phyloP scores from a whole-genome alignment of 92 coral and sea anemone species.

The Micromussa lordhowensis region DNA sequence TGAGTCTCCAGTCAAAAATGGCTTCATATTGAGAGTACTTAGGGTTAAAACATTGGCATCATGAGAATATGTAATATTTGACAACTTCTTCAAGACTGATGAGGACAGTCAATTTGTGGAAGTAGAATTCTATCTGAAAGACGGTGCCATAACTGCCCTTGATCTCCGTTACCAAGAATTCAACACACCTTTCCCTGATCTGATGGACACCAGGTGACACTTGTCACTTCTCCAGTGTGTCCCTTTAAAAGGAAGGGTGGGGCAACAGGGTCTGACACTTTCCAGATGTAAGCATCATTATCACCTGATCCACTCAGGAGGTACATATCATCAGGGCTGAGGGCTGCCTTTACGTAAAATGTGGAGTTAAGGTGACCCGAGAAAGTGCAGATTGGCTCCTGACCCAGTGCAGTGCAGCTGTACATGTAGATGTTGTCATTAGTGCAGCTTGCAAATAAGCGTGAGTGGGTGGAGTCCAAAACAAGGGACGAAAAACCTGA shows the following conservation, averaged over 20 bases:
- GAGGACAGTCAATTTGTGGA: too few relatives aligned
- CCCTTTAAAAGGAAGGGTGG: constrained; percentile 86
- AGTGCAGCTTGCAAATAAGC: constrained; percentile 92
- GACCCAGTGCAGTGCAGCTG: constrained; percentile 76
- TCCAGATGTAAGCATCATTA: constrained; percentile 91
- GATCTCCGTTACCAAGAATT: neutral
- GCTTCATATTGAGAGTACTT: too few relatives aligned
- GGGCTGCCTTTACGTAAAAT: constrained; percentile 90
- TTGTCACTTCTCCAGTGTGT: constrained; percentile 93
- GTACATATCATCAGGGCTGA: constrained; percentile 88
- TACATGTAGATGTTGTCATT: constrained; percentile 93
- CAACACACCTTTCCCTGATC: constrained; percentile 89
- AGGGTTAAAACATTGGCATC: too few relatives aligned
- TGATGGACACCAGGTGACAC: constrained; percentile 94
- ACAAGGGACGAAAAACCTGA: constrained; percentile 92
- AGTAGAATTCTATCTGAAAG: too few relatives aligned
- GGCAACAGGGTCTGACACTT: constrained; percentile 70
- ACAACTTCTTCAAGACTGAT: too few relatives aligned
- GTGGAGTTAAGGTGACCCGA: constrained; percentile 91
- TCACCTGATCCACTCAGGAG: constrained; percentile 93
- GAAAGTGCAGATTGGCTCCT: constrained; percentile 76
- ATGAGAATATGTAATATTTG: too few relatives aligned
- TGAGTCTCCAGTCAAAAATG: neutral
- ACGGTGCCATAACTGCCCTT: neutral
- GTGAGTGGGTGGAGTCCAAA: constrained; percentile 88